Conservation (phyloP, 2,113 vertebrate species). For the Cheirogaleus medius region DNA sequence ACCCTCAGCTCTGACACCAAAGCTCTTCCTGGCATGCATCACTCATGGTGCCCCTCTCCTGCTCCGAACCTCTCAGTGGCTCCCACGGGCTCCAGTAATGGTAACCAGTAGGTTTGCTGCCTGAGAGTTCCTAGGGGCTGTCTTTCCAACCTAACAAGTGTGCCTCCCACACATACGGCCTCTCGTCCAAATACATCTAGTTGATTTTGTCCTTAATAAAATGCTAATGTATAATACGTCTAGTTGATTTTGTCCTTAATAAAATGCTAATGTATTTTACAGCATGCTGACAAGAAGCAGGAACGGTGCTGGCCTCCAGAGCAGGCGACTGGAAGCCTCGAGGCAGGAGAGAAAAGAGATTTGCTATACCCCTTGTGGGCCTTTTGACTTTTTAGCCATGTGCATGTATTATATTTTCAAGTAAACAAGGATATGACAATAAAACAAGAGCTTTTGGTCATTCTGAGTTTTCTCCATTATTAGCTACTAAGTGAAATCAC, state of each 20-base stretch:
- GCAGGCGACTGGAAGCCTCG: background rate
- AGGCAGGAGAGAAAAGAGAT: background rate
- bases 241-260: background rate
- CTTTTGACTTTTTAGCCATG: background rate
- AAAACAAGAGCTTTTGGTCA: background rate
- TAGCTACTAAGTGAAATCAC: background rate
- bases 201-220: slow-evolving; percentile 25
- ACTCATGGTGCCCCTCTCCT: fast-evolving
- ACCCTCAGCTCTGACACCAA: background rate
- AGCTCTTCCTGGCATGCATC: background rate
- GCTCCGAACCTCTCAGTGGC: background rate
- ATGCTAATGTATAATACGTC: too few species aligned
- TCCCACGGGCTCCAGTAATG: background rate
- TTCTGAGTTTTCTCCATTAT: background rate
- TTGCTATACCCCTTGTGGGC: background rate
- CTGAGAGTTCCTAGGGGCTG: background rate
- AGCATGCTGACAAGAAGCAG: background rate
- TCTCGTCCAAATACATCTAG: background rate
- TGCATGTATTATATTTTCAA: background rate
- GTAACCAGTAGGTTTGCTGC: background rate
- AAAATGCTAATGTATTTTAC: background rate
- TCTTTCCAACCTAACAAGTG: background rate
- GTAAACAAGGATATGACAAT: background rate
- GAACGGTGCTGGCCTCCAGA: background rate
- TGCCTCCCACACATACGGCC: background rate